Evolutionary conservation across 2,113 vertebrate genomes (phyloP).

Genomic region (Chionis minor): DNA sequence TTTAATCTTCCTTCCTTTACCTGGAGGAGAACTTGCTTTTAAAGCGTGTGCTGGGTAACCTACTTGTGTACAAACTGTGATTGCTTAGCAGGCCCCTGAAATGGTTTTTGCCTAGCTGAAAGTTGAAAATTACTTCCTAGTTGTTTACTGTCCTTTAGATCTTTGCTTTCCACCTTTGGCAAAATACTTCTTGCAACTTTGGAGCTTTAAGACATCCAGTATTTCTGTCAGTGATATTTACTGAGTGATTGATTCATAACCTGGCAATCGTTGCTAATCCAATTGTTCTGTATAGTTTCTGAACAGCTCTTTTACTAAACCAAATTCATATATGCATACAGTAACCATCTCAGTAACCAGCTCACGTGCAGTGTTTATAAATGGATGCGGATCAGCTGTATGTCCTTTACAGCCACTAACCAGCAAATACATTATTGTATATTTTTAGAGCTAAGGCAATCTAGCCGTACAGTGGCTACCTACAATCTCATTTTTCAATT

Average conservation of each 20-base stretch:
- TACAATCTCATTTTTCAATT: constrained; percentile 26
- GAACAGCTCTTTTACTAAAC: neutral
- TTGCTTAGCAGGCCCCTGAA: neutral
- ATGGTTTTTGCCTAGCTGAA: neutral
- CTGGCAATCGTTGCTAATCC: neutral
- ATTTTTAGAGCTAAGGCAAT: neutral
- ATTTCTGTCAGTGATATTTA: neutral
- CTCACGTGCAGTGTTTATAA: neutral
- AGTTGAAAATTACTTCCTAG: neutral
- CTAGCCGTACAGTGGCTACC: neutral
- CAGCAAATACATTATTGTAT: neutral
- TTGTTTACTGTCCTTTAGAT: neutral
- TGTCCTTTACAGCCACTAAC: neutral
- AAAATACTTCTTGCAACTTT: neutral
- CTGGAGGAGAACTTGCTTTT: neutral
- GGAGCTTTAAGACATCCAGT: neutral
- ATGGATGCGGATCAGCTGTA: neutral
- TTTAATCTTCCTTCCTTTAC: neutral
- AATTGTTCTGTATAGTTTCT: neutral
- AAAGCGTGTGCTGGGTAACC: neutral
- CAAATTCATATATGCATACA: neutral
- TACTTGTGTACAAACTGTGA: neutral
- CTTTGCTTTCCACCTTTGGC: neutral
- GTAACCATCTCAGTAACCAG: neutral
- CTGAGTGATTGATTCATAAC: neutral